phyloP scores from a whole-genome alignment of 2,888 invertebrate species.

The Tenthredo scrophulariae region DNA sequence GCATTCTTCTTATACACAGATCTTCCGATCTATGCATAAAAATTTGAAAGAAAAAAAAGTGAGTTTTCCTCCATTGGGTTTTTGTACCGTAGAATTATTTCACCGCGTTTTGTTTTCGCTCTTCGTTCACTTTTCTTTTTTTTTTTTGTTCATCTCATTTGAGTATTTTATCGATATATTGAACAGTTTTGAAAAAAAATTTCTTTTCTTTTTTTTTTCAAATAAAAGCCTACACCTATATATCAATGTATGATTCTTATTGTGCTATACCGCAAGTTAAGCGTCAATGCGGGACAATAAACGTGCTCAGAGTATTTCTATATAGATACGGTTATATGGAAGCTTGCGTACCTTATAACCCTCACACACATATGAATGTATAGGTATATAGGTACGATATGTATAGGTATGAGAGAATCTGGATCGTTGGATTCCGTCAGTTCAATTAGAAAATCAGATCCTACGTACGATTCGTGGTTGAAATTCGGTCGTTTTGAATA shows the following conservation, averaged over 20 bases:
- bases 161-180: neutral
- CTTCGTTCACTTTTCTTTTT: no score
- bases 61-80: no score
- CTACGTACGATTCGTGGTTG: constrained; percentile 3
- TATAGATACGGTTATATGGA: neutral
- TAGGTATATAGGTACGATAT: neutral
- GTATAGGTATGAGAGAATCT: neutral
- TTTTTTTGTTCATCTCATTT: no score
- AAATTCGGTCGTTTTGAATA: neutral
- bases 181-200: neutral
- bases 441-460: constrained; percentile 31
- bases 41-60: no score
- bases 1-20: no score
- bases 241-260: neutral
- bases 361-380: neutral
- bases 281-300: constrained; percentile 5
- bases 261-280: neutral
- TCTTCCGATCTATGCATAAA: no score
- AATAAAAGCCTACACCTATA: no score
- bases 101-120: no score
- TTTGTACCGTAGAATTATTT: no score
- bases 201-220: no score
- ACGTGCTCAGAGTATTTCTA: neutral
- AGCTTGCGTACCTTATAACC: neutral
- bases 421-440: constrained; percentile 15